Base-by-base conservation (phyloP, 2,113 vertebrate species). In the Tachuris rubrigastra region DNA sequence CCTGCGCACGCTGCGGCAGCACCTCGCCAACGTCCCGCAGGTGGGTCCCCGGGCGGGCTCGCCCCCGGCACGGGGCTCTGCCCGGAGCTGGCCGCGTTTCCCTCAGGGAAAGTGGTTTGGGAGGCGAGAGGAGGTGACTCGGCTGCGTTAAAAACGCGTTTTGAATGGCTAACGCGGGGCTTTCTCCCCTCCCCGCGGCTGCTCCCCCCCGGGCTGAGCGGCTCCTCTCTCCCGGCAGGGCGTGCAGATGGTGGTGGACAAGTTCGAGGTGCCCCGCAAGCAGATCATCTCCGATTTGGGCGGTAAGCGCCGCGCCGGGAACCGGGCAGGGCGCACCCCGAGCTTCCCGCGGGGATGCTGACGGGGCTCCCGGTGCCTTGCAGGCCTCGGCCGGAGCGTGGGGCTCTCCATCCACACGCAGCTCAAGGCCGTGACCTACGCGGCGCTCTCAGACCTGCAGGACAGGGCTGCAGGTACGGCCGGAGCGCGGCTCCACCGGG, bases 21-120 rank as follows among this genome's bases (percentile, higher is more conserved):
- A 98, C 76, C 90, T 98, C 2, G 78, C 85, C 27, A 93, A 94
- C 6, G 77, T 98, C 16, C 97, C 98, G 23, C 86, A 94, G 97
- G 98, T 98, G 74, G 75, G 98, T 89, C 28, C 65, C 31, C 3
- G 2, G 33, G 33, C 2, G 2, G 55, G 27, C 50, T 28, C 11
- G 19, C 31, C 52, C 41, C 10, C 0, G 9, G 33, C 7, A 0
- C 0, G 6, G 58, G n/a, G 24, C 11, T 12, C 75, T 69, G 75
- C 56, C 12, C 50, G 4, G 50, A 49, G 27, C 3, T 2, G 69
- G 55, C 55, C 2, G 8, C 4, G 0, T n/a, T 71, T 35, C 52
- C 85, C 83, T 56, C 53, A 0, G 6, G 9, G 63, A 27, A 16
- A 19, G 9, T 17, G 10, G 37, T 37, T 25, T 12, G 81, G 74